A percentile compares a stretch with the other conserved stretches of the same genome.
Conservation (phyloP, 2,888 invertebrate species). For the Athalia circularis region DNA sequence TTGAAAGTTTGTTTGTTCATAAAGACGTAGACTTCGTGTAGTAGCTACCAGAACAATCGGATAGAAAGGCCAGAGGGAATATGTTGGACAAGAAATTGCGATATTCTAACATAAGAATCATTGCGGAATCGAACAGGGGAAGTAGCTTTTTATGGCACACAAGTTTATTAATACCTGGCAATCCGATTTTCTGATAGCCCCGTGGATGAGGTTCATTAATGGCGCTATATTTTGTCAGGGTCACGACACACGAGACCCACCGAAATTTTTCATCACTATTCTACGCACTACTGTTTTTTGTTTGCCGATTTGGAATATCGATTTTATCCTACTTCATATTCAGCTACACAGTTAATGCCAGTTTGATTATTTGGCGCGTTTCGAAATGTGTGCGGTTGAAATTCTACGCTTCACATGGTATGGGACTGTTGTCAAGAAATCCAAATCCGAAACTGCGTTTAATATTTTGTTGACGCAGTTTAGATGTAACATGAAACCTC, state of each 20-base stretch:
- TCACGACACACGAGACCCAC: neutral
- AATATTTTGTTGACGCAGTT: slow-evolving; percentile 40
- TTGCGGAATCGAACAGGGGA: neutral
- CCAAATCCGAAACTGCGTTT: slow-evolving; percentile 1
- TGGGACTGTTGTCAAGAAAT: neutral
- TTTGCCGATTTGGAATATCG: too few species aligned
- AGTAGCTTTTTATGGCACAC: slow-evolving; percentile 7
- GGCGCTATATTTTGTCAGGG: slow-evolving; percentile 7
- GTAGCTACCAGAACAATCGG: slow-evolving; percentile 9
- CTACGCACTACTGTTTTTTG: too few species aligned
- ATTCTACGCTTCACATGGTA: neutral
- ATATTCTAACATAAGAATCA: slow-evolving; percentile 7
- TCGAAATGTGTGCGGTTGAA: too few species aligned
- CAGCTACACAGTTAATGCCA: too few species aligned
- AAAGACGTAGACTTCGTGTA: neutral
- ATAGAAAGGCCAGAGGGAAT: slow-evolving; percentile 21
- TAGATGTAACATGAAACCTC: slow-evolving; percentile 22
- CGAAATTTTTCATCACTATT: neutral
- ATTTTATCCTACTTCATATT: too few species aligned
- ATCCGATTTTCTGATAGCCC: neutral
- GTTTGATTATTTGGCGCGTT: too few species aligned
- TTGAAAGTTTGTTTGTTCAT: neutral
- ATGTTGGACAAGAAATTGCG: slow-evolving; percentile 3
- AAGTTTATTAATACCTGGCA: slow-evolving; percentile 26
- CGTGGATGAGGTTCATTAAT: slow-evolving; percentile 13